Evolutionary conservation across 2,888 invertebrate genomes (phyloP).

Genomic region (Rugalucina vietnamica): DNA sequence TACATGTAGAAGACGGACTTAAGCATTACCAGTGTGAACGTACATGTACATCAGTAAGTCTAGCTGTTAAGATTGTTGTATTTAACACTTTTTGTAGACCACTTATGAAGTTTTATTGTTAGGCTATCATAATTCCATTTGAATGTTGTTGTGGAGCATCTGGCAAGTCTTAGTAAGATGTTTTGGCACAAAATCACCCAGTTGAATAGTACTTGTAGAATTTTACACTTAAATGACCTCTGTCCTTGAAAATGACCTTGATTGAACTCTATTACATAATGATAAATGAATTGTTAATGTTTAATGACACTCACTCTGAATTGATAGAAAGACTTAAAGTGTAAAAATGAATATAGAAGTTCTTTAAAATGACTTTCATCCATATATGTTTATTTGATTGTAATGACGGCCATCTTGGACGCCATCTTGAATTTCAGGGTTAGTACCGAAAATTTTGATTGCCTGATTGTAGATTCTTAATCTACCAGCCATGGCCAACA

Average conservation of each 20-base stretch:
- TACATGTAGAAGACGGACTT: no score
- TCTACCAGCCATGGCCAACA: conserved; percentile 1
- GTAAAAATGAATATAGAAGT: not conserved
- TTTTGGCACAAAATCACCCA: no score
- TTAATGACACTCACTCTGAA: not conserved
- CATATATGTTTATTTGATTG: not conserved
- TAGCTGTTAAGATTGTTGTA: no score
- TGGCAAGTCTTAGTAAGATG: no score
- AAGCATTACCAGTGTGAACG: no score
- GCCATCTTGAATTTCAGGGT: not conserved
- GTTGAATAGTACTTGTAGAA: not conserved
- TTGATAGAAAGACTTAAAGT: not conserved
- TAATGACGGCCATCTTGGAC: not conserved
- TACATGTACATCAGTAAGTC: no score
- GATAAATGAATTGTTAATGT: not conserved
- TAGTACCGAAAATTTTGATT: not conserved
- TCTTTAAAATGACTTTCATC: not conserved
- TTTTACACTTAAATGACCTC: not conserved
- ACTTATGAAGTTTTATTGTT: no score
- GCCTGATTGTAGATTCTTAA: conserved; percentile 1
- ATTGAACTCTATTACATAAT: not conserved
- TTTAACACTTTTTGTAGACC: no score
- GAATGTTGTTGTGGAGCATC: no score
- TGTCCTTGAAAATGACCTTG: not conserved
- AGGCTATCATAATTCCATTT: no score